Base-by-base conservation (phyloP, 2,888 invertebrate genomes). In the Polyommatus icarus region DNA sequence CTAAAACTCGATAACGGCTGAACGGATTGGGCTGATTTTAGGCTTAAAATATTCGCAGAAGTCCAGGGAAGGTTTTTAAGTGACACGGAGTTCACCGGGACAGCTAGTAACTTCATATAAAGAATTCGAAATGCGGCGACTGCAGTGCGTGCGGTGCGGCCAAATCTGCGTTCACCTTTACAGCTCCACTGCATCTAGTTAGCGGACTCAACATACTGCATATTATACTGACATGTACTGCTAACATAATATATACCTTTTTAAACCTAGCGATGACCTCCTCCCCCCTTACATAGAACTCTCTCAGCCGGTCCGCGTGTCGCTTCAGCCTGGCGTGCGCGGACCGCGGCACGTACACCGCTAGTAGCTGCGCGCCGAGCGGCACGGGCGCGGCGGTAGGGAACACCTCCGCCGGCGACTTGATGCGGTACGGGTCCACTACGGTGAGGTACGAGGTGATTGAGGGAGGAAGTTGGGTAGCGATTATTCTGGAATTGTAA, bases 381-480 rank as follows among this genome's bases (percentile, higher is more conserved):
- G 98, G 98, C 78, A 98, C 89, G 76, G 97, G 96, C 82, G 97
- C 97, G 81, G 95, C 95, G 0, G 95, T 94, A 73, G 90, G 86
- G 57, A 97, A 91, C 71, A 94, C 92, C 87, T 97, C 97, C 0
- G 97, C 97, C 0, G 98, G 97, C 0, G 96, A 96, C 92, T 97
- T 97, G 87, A 98, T 96, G 83, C 97, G 95, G 86, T 97, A 97
- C 0, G 98, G 98, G 91, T 98, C 97, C 50, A 97, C 97, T 78
- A 98, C 95, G 18, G 97, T 96, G 8, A 98, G 91, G 86, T 96
- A 96, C 82, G 98, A 98, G 0, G 97, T 97, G 78, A 97, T 91
- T 80, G 95, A 95, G 5, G 96, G 95, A 61, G 96, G 96, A 6
- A 98, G 89, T 85, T 98, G 98, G 0, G 98, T 96, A 59, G 97